Base-by-base conservation (phyloP, 2,113 vertebrate species). In the Periophthalmus modestus region DNA sequence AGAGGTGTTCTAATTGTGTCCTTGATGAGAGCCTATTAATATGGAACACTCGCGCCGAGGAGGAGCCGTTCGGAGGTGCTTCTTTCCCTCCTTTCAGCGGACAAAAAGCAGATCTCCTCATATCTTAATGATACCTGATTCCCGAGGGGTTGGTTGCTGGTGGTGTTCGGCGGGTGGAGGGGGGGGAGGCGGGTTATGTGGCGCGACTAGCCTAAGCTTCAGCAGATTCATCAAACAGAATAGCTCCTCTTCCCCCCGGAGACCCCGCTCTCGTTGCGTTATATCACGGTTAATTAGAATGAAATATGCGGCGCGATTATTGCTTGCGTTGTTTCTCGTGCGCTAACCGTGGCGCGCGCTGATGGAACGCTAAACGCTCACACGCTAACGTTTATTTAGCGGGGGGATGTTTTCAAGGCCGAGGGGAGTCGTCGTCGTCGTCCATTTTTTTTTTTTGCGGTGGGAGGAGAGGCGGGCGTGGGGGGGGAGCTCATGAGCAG, bases 1-100 rank as follows among this genome's bases (percentile, higher is more conserved):
- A 89, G 91, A 92, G 90, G 91, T 91, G 92, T 94, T 91, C 93
- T 94, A 93, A 94, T 94, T 94, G 93, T 93, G 92, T 94, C 92
- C 93, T 94, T 93, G 91, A 93, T 94, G 93, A 94, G 94, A 93
- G 90, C 87, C 90, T 90, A 93, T 94, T 94, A 92, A 94, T 94
- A 93, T 92, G 93, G 92, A 94, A 93, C 89, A 91, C 91, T 83
- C 87, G 69, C 82, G 79, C 82, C n/a, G n/a, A n/a, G n/a, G n/a
- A n/a, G 88, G 88, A 84, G 76, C 88, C 82, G 55, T 81, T 81
- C 72, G 5, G 74, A 82, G 79, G 66, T 82, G 88, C 86, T 88
- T 80, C 83, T 84, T 72, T 89, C 79, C 78, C 66, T 82, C 81
- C 65, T 82, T 73, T 85, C 69, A 46, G 39, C 11, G 89, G 87